Conservation (phyloP, 1,140 invertebrate species). For the Leptinotarsa texana region DNA sequence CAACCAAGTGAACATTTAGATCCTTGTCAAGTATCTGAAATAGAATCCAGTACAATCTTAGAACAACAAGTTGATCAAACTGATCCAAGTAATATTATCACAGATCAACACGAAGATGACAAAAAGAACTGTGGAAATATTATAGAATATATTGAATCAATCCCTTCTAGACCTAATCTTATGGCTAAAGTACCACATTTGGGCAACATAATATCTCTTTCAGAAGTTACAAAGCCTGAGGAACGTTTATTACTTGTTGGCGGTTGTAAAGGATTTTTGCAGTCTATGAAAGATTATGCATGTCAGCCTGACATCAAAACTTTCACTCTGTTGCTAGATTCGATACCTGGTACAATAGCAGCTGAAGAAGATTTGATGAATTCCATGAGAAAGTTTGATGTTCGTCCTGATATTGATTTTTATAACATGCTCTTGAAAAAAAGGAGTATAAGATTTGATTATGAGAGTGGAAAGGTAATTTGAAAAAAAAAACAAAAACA, state of each 20-base stretch:
- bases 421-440: conserved; percentile 87
- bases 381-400: conserved; percentile 61
- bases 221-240: conserved; percentile 61
- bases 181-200: conserved; percentile 61
- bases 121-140: no score
- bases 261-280: conserved; percentile 73
- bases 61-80: no score
- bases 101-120: no score
- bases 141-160: no score
- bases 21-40: background rate
- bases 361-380: conserved; percentile 70
- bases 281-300: conserved; percentile 69
- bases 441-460: conserved; percentile 68
- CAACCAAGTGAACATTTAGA: background rate
- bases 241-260: conserved; percentile 81
- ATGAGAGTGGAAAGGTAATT: conserved; percentile 69
- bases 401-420: conserved; percentile 78
- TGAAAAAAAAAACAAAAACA: background rate
- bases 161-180: conserved; percentile 59
- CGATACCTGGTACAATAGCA: conserved; percentile 66
- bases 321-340: conserved; percentile 74
- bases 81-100: no score
- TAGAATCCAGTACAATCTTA: background rate
- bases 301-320: conserved; percentile 78
- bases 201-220: conserved; percentile 61